Percentiles rank a stretch among this genome's conserved stretches.
These are phyloP conservation scores for Hemicrepidius hirtus DNA, from an alignment of 2,888 invertebrate genomes.

Conservation along the genomic window DNA sequence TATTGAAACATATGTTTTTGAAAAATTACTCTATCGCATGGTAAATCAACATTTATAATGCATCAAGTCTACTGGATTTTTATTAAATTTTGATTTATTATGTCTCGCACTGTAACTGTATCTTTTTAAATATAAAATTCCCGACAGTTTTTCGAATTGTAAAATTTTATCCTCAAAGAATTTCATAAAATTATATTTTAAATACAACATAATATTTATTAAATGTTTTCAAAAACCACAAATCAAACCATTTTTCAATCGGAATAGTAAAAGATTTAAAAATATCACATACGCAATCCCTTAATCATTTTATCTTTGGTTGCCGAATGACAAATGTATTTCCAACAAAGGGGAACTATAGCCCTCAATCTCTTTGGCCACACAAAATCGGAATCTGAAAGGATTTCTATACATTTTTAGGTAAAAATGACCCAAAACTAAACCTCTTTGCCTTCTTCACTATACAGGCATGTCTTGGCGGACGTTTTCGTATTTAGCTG, in stretches of 20 bases:
- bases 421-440: conserved; percentile 49
- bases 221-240: too few relatives aligned
- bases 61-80: neutral
- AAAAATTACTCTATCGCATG: too few relatives aligned
- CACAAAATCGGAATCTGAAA: conserved; percentile 45
- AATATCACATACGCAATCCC: conserved; percentile 20
- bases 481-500: conserved; percentile 54
- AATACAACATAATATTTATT: too few relatives aligned
- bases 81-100: neutral
- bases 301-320: conserved; percentile 50
- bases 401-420: conserved; percentile 48
- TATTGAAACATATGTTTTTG: too few relatives aligned
- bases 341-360: conserved; percentile 40
- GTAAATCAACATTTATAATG: neutral
- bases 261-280: neutral
- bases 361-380: conserved; percentile 34
- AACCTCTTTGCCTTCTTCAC: conserved; percentile 36
- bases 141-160: too few relatives aligned
- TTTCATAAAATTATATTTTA: too few relatives aligned
- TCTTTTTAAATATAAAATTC: neutral
- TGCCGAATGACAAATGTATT: conserved; percentile 51
- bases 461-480: conserved; percentile 34
- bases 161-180: too few relatives aligned
- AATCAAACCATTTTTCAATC: neutral
- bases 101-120: neutral